Base-by-base conservation (phyloP, 2,888 invertebrate species). In the Sphaeridia pumilis region DNA sequence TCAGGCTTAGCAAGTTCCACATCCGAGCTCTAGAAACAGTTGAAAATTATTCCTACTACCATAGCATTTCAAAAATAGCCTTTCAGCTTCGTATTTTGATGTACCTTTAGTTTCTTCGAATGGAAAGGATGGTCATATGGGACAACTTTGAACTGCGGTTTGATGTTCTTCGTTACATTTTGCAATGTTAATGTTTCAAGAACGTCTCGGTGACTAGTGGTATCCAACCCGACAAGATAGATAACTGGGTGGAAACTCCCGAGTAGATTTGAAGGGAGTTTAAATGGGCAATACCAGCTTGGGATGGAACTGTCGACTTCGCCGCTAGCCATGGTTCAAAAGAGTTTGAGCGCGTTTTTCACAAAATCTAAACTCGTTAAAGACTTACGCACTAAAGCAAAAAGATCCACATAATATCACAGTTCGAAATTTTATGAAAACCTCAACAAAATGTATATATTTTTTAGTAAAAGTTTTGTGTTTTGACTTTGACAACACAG, bases 121-220 rank as follows among this genome's bases (percentile, higher is more conserved):
- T 92, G 90, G 71, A 92, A 93, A 67, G 87, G 87, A 71, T 89
- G 84, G 28, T 84, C 84, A 60, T 82, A 80, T 58, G 80, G 78
- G 50, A 93, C 76, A 54, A 88, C 44, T 73, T 70, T 86, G 85
- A 71, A 90, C 90, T 65, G 83, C 79, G 54, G 95, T 80, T 1
- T 87, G 80, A 42, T 86, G 80, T 66, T 88, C 78, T 68, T 94
- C 1, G 82, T 74, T 57, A 86, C 77, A 28, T 88, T 77, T 69
- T 86, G 86, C 67, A 82, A 82, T 62, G 80, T 84, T 69, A 97
- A 90, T 4, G 87, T 83, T 68, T 94, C 92, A 92, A 92, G 94
- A 69, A 95, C 84, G 46, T 85, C 79, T 69, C 87, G 85, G 71
- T 97, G 94, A 41, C 83, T 83, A 35, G 80, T 74, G 10, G 84